phyloP scores from a whole-genome alignment of 2,888 invertebrate genomes.

The Stegophylla sp. region DNA sequence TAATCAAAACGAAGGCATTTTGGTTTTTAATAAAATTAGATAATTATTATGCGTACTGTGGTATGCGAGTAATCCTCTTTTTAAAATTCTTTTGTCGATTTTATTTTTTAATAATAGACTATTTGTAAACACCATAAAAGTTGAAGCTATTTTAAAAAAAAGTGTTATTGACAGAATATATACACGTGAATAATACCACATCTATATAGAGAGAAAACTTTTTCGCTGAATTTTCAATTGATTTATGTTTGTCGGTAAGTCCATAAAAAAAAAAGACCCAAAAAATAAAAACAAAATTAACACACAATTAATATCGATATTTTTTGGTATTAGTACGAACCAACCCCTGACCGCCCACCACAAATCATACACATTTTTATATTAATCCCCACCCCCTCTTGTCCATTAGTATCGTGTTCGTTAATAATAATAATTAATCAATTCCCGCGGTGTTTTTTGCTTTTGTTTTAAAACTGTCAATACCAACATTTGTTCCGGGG shows the following conservation, averaged over 20 bases:
- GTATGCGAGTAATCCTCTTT: too few species aligned
- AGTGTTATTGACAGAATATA: neutral
- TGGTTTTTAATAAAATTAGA: too few species aligned
- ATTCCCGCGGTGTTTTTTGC: neutral
- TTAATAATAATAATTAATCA: conserved; percentile 20
- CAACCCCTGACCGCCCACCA: too few species aligned
- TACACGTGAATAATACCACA: too few species aligned
- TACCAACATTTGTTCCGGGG: neutral
- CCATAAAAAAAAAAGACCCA: too few species aligned
- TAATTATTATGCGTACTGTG: too few species aligned
- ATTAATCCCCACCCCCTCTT: too few species aligned
- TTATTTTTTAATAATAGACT: too few species aligned
- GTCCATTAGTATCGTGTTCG: neutral
- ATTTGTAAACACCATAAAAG: neutral
- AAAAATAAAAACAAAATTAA: neutral
- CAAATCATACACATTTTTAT: neutral
- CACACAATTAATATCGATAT: neutral
- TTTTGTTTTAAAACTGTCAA: conserved; percentile 17
- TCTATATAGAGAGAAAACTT: neutral
- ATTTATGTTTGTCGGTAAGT: neutral
- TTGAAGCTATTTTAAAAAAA: neutral
- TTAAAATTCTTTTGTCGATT: too few species aligned
- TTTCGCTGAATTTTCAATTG: neutral
- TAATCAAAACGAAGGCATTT: too few species aligned
- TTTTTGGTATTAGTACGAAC: neutral